A percentile compares a stretch with the other conserved stretches of the same genome.
Evolutionary conservation across 2,113 vertebrate genomes (phyloP).

Genomic region (Australoheros scitulus): DNA sequence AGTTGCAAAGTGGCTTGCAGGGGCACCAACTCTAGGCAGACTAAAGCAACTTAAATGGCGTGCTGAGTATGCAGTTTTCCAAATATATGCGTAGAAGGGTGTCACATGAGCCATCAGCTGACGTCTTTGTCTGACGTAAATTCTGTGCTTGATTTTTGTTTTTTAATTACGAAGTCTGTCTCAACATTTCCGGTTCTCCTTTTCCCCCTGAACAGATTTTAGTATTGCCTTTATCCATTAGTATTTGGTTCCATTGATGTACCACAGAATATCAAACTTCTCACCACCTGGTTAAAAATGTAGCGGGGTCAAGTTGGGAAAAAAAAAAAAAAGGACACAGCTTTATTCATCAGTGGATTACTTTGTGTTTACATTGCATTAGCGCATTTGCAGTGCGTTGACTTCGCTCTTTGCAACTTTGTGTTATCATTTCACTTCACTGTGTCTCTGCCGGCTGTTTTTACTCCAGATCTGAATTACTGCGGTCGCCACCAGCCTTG

Average conservation of each 20-base stretch:
- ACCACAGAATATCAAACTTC: not conserved
- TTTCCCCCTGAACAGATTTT: not conserved
- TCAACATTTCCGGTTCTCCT: not conserved
- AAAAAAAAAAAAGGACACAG: not conserved
- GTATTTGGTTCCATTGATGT: not conserved
- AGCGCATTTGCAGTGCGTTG: too few species aligned
- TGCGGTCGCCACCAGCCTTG: constrained; percentile 95
- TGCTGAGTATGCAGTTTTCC: not conserved
- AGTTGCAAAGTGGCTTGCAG: not conserved
- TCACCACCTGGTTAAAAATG: not conserved
- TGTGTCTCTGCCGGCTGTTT: not conserved
- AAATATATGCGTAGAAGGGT: not conserved
- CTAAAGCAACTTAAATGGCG: not conserved
- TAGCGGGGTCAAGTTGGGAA: not conserved
- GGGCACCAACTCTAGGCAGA: not conserved
- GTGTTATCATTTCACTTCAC: not conserved
- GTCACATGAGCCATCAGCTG: not conserved
- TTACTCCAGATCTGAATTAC: constrained; percentile 90
- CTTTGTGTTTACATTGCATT: not conserved
- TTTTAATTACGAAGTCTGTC: not conserved
- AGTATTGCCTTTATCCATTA: too few species aligned
- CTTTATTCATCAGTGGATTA: not conserved
- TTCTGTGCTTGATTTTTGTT: not conserved
- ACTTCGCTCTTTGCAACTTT: not conserved
- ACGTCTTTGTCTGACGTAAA: not conserved